Evolutionary conservation across 1,140 invertebrate species (phyloP), one percentile per base, ranked within the genome.

Genomic region (Drosophila subobscura): DNA sequence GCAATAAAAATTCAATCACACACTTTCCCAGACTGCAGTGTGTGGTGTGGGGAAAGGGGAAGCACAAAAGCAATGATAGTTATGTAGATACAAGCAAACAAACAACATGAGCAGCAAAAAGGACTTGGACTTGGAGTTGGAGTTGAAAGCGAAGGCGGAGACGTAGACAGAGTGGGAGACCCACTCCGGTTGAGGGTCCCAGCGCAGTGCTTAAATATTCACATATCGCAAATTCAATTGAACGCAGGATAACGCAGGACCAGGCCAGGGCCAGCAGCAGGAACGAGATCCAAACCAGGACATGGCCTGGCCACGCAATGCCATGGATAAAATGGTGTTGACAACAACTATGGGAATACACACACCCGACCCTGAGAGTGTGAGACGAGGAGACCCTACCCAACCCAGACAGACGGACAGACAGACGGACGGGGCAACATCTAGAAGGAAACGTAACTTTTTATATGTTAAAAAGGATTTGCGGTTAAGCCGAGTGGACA

Each of bases 401-500:
- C 4, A 10, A 42, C 46, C 47, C 71, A 53, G 60, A 53, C 56
- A 55, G 44, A 45, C 59, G 54, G 44, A 44, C 44, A 27, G 29
- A 8, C 65, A 53, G 60, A 53, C 59, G 51, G 44, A 45, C 51
- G 42, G 54, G 45, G 20, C 40, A 55, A 71, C 41, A 53, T 57
- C 67, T 52, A 72, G 54, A 40, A 63, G 60, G 55, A 89, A 89
- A 78, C 76, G 83, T 88, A 89, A 88, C 84, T 88, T 88, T 88
- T 88, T 88, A 88, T 88, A 88, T 88, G 83, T 88, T 88, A 89
- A 89, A 89, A 88, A 88, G 83, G 83, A 88, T 88, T 88, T 88
- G 83, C 79, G 83, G 83, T 89, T 88, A 88, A 88, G 83, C 84
- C 79, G 79, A 72, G 64, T 72, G 81, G 79, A 88, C 83, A 86